Evolutionary conservation across 2,888 invertebrate species (phyloP).

Genomic region (Trichopria drosophilae): DNA sequence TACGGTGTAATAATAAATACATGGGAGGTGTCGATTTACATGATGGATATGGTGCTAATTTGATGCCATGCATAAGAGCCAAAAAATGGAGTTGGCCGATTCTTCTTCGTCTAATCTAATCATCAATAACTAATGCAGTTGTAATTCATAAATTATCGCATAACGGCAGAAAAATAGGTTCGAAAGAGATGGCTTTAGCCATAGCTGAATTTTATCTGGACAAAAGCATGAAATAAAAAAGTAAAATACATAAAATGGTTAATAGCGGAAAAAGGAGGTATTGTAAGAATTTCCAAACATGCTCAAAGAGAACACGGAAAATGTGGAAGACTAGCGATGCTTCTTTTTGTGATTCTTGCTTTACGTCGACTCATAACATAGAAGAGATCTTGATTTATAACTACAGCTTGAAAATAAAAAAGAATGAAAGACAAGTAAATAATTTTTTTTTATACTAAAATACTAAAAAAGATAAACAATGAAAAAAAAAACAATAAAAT

Average conservation of each 20-base stretch:
- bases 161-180: slow-evolving; percentile 9
- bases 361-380: slow-evolving; percentile 2
- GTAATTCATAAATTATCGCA: slow-evolving; percentile 15
- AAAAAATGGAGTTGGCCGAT: slow-evolving; percentile 32
- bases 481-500: slow-evolving; percentile 9
- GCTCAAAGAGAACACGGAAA: slow-evolving; percentile 4
- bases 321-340: slow-evolving; percentile 5
- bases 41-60: slow-evolving; percentile 23
- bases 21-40: slow-evolving; percentile 27
- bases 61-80: slow-evolving; percentile 20
- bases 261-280: too few relatives aligned
- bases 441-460: too few relatives aligned
- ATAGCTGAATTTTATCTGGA: slow-evolving; percentile 10
- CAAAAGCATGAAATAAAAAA: slow-evolving; percentile 1
- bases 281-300: slow-evolving; percentile 9
- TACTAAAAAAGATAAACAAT: slow-evolving; percentile 2
- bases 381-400: not conserved
- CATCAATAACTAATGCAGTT: slow-evolving; percentile 27
- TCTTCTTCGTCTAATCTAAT: slow-evolving; percentile 22
- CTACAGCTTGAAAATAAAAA: slow-evolving; percentile 12
- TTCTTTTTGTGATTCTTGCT: slow-evolving; percentile 15
- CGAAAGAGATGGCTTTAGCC: slow-evolving; percentile 12
- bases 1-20: slow-evolving; percentile 20
- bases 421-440: too few relatives aligned
- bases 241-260: too few relatives aligned